Base-by-base conservation (phyloP, 1,140 invertebrate species). In the Fopius arisanus region DNA sequence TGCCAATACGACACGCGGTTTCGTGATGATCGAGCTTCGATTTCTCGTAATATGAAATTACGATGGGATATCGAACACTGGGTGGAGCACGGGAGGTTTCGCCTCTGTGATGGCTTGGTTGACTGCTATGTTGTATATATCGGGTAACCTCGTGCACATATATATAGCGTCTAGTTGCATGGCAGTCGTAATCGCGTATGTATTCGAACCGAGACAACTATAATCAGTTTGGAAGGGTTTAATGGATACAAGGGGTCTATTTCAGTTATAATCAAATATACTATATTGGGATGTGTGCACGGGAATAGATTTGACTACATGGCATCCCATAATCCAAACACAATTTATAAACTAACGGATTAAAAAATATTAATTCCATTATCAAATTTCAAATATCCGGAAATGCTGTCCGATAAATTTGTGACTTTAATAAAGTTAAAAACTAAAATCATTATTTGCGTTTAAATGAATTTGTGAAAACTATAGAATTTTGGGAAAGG, bases 1-100 rank as follows among this genome's bases (percentile, higher is more conserved):
- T 59, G 54, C 54, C 14, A 59, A 59, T 59, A 28, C 54, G 23
- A 59, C 10, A 59, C 10, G 9, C 54, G 23, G 54, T 28, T 23
- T 59, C 19, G 14, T 28, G 23, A 59, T 59, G 21, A 59, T 59
- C 54, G 54, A 59, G 54, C 9, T 59, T 59, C 19, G 43, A 59
- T 59, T 59, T 28, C 54, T 59, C 54, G 54, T 59, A 59, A 59
- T 59, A 59, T 59, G 54, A 59, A 59, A 59, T 59, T 59, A 59
- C 54, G 23, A 28, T 21, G 54, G 54, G 23, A 59, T 59, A 59
- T 59, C 14, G 54, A 59, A 59, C 21, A 23, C 54, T 12, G 19
- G 54, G 16, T 12, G 2, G 41, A 33, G 31, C 3, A 33, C 3
- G 31, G 31, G 31, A 33, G 3, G 31, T 7, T 7, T 37, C 33